A percentile compares a stretch with the other conserved stretches of the same genome.
Conservation (phyloP, 2,888 invertebrate genomes). For the Pyrocoelia pectoralis region DNA sequence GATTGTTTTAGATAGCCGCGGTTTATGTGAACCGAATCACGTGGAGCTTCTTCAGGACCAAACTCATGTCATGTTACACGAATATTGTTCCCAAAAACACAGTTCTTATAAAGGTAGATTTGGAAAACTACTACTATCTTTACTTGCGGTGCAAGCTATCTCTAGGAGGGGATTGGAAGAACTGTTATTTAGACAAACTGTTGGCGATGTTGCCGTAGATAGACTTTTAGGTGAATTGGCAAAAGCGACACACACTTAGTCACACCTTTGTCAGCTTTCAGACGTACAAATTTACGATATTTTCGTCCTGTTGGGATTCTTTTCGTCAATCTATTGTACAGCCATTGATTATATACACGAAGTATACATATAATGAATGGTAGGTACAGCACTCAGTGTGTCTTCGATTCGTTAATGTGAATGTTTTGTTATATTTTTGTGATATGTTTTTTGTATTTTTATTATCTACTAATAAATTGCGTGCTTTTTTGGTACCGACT, state of each 20-base stretch:
- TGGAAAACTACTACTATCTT: constrained; percentile 75
- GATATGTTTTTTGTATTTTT: too few species aligned
- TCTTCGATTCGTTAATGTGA: too few species aligned
- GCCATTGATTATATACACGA: too few species aligned
- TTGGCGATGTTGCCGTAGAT: constrained; percentile 77
- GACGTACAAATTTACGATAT: neutral
- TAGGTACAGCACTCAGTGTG: too few species aligned
- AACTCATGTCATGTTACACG: constrained; percentile 78
- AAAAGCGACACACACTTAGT: constrained; percentile 48
- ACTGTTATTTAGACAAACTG: constrained; percentile 80
- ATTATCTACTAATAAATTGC: too few species aligned
- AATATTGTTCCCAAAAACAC: constrained; percentile 66
- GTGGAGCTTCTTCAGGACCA: constrained; percentile 81
- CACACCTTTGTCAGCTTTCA: neutral
- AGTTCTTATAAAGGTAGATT: constrained; percentile 65
- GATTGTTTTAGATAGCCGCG: constrained; percentile 66
- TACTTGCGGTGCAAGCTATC: constrained; percentile 69
- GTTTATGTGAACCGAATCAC: constrained; percentile 67
- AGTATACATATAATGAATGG: too few species aligned
- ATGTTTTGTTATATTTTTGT: too few species aligned
- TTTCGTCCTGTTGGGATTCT: too few species aligned
- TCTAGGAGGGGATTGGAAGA: constrained; percentile 64
- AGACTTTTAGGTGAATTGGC: constrained; percentile 73
- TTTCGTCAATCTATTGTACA: neutral
- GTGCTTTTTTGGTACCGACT: too few species aligned